Conservation (phyloP, 2,113 vertebrate genomes). For the Tautogolabrus adspersus region DNA sequence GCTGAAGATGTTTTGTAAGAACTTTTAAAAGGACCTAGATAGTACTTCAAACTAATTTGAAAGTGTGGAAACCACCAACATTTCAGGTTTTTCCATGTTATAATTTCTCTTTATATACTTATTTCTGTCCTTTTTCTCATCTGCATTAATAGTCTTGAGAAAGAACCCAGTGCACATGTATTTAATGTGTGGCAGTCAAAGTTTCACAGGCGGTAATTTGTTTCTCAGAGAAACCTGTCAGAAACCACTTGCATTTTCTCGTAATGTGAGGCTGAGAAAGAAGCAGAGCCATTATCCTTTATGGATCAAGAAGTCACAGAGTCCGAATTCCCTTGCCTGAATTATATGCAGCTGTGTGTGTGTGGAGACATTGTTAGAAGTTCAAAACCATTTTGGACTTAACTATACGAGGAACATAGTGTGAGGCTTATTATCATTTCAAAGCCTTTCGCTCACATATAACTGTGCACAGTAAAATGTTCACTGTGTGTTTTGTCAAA, state of each 20-base stretch:
- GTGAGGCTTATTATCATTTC: constrained; percentile 2
- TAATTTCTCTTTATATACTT: not conserved
- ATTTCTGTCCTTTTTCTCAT: not conserved
- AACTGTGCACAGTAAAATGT: not conserved
- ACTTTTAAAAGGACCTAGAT: too few relatives aligned
- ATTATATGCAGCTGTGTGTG: not conserved
- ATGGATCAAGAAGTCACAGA: constrained; percentile 2
- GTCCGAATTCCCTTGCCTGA: not conserved
- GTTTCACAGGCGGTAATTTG: not conserved
- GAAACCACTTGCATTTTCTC: constrained; percentile 3
- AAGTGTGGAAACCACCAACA: not conserved
- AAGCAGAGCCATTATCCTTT: not conserved
- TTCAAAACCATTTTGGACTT: constrained; percentile 4
- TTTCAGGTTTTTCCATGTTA: not conserved
- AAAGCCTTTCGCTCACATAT: not conserved
- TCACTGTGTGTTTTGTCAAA: not conserved
- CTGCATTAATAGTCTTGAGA: not conserved
- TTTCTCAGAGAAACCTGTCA: constrained; percentile 21
- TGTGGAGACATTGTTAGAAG: constrained; percentile 2
- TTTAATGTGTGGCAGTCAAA: not conserved
- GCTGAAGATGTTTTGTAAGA: not conserved
- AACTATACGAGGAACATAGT: not conserved
- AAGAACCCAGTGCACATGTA: not conserved
- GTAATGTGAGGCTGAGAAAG: constrained; percentile 1
- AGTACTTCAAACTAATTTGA: not conserved